Evolutionary conservation across 1,140 invertebrate genomes (phyloP).

Genomic region (Drosophila paulistorum): DNA sequence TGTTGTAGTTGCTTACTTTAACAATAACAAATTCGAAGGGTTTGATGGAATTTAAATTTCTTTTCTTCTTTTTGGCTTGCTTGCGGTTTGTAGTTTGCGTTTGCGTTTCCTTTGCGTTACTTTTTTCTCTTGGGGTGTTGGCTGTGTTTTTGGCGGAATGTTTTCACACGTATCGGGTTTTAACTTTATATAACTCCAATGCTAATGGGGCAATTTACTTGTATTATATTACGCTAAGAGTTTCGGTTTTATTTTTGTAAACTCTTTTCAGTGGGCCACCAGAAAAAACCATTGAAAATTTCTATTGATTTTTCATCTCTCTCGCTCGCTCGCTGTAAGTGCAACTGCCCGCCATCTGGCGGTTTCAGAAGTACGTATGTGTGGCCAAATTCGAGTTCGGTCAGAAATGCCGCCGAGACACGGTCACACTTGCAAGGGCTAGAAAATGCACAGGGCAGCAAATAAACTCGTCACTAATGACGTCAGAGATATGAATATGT

Average conservation of each 20-base stretch:
- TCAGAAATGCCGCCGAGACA: background rate
- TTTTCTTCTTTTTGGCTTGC: conserved; percentile 38
- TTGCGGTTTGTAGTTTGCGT: conserved; percentile 40
- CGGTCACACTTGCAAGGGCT: conserved; percentile 31
- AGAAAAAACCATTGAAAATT: conserved; percentile 73
- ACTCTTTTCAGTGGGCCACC: conserved; percentile 48
- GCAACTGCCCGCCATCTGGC: conserved; percentile 59
- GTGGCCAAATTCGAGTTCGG: conserved; percentile 8
- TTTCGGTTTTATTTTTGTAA: conserved; percentile 50
- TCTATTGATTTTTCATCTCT: conserved; percentile 79
- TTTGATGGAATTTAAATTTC: conserved; percentile 50
- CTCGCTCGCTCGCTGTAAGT: conserved; percentile 51
- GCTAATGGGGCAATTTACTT: conserved; percentile 42
- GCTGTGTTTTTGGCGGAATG: conserved; percentile 58
- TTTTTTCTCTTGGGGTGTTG: conserved; percentile 57
- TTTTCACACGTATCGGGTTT: conserved; percentile 28
- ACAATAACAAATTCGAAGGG: conserved; percentile 23
- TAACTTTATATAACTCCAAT: conserved; percentile 60
- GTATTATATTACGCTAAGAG: conserved; percentile 21
- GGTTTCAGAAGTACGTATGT: conserved; percentile 36
- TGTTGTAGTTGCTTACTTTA: conserved; percentile 19
- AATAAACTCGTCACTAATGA: background rate
- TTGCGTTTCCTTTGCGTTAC: conserved; percentile 25
- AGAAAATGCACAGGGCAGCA: conserved; percentile 9
- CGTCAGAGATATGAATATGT: background rate